phyloP scores from a whole-genome alignment of 2,888 invertebrate genomes.

The Polyommatus icarus region DNA sequence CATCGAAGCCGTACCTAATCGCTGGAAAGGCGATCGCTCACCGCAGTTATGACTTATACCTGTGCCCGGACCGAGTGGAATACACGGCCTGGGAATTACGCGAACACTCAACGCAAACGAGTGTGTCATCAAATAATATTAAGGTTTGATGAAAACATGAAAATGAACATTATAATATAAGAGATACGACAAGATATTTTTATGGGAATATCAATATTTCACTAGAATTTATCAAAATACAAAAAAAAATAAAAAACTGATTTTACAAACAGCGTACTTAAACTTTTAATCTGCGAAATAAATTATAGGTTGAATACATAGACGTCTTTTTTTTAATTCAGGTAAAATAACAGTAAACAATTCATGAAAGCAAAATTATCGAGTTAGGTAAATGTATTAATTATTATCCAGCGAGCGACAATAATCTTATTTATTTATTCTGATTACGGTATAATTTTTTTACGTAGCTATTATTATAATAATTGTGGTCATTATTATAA shows the following conservation, averaged over 20 bases:
- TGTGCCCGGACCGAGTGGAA: conserved; percentile 35
- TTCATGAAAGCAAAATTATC: neutral
- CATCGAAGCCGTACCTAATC: conserved; percentile 63
- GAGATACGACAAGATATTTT: neutral
- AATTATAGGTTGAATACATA: neutral
- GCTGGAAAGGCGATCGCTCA: conserved; percentile 60
- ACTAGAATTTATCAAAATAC: no score
- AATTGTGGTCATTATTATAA: neutral
- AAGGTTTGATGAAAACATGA: no score
- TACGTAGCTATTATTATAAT: conserved; percentile 4
- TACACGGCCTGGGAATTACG: conserved; percentile 45
- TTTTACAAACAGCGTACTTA: no score
- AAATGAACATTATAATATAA: no score
- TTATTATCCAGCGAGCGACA: neutral
- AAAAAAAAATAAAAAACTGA: no score
- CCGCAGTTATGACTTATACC: conserved; percentile 42
- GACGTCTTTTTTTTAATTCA: neutral
- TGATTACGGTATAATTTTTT: neutral
- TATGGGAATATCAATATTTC: no score
- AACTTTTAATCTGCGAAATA: neutral
- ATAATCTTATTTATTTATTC: conserved; percentile 19
- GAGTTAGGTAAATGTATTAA: conserved; percentile 1
- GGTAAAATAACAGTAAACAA: neutral
- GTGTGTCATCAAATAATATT: neutral
- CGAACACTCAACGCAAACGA: conserved; percentile 14